Base-by-base conservation (phyloP, 2,113 vertebrate genomes). In the Phoxinus phoxinus region DNA sequence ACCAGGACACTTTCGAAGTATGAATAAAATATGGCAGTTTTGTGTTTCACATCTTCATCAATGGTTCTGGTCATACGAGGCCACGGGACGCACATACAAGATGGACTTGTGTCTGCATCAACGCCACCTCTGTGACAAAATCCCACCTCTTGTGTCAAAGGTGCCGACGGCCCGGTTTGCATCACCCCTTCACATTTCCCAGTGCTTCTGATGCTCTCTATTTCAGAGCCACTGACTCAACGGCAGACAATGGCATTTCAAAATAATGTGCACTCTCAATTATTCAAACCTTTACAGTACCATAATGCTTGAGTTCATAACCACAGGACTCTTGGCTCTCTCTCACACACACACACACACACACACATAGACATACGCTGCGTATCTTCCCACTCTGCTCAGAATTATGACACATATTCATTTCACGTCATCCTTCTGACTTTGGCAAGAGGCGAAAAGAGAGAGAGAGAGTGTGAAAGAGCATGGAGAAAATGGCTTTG, bases 21-120 rank as follows among this genome's bases (percentile, higher is more conserved):
- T 93, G 89, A 94, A 95, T 94, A 94, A 95, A 95, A 95, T 92
- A 94, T 93, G 92, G 89, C 88, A 89, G 87, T 91, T 91, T 93
- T 93, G 91, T 92, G 92, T 92, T 93, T 93, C 88, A 58, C 8
- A 15, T 85, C 32, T 80, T 71, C 41, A 12, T 61, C 71, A 90
- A 85, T 69, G 90, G 88, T 59, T 85, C 89, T 27, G 73, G 84
- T 77, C 72, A 83, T 78, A 27, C 59, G 32, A 81, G 82, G 84
- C 84, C 84, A 83, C 6, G 44, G 32, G 17, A 88, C 15, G 53
- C 30, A 72, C 71, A 72, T 27, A 56, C 67, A 71, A 71, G 72
- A 74, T 25, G 48, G 63, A 83, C 72, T 53, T 82, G 61, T 48
- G 80, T 58, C 79, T 83, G 84, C 27, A 80, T 87, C 83, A 69